Percentiles rank a stretch among this genome's conserved stretches.
Conservation (phyloP, 2,113 vertebrate genomes). For the Cacatua alba region DNA sequence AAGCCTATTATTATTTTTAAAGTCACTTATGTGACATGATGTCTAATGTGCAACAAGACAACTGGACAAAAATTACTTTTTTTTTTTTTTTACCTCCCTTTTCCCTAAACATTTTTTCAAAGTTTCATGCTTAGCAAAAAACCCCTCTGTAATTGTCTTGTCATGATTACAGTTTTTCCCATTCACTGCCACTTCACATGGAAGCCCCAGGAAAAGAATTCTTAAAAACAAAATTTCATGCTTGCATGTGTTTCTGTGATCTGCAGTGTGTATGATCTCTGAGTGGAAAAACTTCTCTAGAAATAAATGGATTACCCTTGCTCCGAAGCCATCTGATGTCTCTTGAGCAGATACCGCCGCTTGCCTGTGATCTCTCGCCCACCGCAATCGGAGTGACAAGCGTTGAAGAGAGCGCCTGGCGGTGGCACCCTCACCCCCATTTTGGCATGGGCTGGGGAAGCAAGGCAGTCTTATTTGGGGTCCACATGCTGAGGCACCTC, state of each 20-base stretch:
- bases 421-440: conserved; percentile 69
- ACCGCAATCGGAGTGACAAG: conserved; percentile 80
- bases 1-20: background rate
- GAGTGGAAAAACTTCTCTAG: conserved; percentile 83
- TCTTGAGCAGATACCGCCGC: conserved; percentile 66
- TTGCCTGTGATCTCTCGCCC: conserved; percentile 81
- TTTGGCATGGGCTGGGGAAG: background rate
- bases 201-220: conserved; percentile 79
- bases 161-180: conserved; percentile 64
- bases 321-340: conserved; percentile 77
- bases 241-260: conserved; percentile 86
- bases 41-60: conserved; percentile 22
- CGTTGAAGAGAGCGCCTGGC: conserved; percentile 75
- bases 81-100: background rate
- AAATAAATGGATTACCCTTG: conserved; percentile 88
- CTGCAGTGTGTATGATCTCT: conserved; percentile 83
- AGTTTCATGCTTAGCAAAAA: conserved; percentile 62
- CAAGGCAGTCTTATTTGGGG: background rate
- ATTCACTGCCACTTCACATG: conserved; percentile 65
- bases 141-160: conserved; percentile 72
- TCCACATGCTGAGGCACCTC: background rate
- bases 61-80: background rate
- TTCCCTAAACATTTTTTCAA: background rate
- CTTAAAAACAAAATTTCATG: conserved; percentile 85
- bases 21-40: background rate